phyloP scores from a whole-genome alignment of 1,140 invertebrate species.

The Drosophila pandora region DNA sequence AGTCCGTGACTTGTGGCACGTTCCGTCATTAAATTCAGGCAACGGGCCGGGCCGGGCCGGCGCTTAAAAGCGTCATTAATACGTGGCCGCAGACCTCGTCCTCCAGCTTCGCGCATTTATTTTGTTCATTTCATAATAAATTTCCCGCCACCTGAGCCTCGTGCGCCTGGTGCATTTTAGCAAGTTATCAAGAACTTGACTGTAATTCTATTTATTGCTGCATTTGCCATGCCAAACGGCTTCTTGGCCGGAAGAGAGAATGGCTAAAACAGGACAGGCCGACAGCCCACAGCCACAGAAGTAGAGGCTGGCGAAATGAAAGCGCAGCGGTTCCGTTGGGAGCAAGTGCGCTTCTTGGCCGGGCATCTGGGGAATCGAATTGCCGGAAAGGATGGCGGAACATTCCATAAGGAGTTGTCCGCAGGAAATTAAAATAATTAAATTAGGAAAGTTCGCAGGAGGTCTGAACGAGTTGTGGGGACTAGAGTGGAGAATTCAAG shows the following conservation, averaged over 20 bases:
- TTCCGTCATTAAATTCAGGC: slow-evolving; percentile 62
- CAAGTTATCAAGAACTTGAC: slow-evolving; percentile 78
- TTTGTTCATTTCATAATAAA: slow-evolving; percentile 68
- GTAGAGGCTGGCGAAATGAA: slow-evolving; percentile 12
- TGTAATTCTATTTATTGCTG: slow-evolving; percentile 80
- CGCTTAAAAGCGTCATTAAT: slow-evolving; percentile 50
- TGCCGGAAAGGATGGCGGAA: slow-evolving; percentile 8
- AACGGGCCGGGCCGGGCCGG: slow-evolving; percentile 30
- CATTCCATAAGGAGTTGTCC: slow-evolving; percentile 13
- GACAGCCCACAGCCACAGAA: neutral
- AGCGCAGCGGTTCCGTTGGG: slow-evolving; percentile 17
- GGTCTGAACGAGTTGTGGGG: neutral
- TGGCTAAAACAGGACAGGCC: slow-evolving; percentile 33
- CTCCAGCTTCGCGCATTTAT: slow-evolving; percentile 22
- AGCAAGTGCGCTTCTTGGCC: slow-evolving; percentile 17
- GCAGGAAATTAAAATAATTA: slow-evolving; percentile 38
- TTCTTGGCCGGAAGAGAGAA: slow-evolving; percentile 24
- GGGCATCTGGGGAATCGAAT: slow-evolving; percentile 45
- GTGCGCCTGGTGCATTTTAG: slow-evolving; percentile 58
- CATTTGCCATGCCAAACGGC: slow-evolving; percentile 57
- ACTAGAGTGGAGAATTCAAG: neutral
- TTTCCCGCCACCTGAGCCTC: slow-evolving; percentile 40
- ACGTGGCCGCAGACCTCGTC: slow-evolving; percentile 25
- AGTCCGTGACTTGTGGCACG: slow-evolving; percentile 58
- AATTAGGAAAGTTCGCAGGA: slow-evolving; percentile 15